These are phyloP conservation scores for Phragmatobia fuliginosa DNA, from an alignment of 2,888 invertebrate species.

Conservation along the genomic window DNA sequence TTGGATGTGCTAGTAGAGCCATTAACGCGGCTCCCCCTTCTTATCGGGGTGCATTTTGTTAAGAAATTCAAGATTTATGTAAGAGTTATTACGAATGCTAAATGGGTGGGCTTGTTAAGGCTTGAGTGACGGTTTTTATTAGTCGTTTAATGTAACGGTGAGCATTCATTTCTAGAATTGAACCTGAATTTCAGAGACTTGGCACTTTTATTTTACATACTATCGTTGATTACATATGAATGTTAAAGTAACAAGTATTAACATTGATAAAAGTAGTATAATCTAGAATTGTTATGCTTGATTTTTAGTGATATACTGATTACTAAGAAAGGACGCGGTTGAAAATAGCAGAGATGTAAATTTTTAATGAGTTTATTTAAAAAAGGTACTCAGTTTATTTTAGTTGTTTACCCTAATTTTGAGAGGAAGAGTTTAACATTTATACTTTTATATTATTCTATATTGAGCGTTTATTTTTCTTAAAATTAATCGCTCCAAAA, in stretches of 20 bases:
- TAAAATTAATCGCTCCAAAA: too few relatives aligned
- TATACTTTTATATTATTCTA: too few relatives aligned
- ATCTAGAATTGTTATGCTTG: too few relatives aligned
- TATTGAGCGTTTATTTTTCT: too few relatives aligned
- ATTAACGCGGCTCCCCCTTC: constrained; percentile 30
- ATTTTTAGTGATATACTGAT: neutral
- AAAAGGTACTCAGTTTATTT: neutral
- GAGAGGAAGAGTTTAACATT: neutral
- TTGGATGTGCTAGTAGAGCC: constrained; percentile 35
- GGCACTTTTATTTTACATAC: neutral
- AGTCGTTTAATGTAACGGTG: neutral
- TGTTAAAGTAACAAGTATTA: too few relatives aligned
- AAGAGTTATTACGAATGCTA: constrained; percentile 14
- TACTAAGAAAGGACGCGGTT: neutral
- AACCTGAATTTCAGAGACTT: neutral
- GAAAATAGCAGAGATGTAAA: neutral
- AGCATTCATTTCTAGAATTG: neutral
- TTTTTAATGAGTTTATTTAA: neutral
- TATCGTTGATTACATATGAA: neutral
- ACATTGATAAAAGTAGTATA: too few relatives aligned
- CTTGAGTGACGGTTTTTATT: constrained; percentile 8
- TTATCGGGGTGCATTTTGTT: constrained; percentile 20
- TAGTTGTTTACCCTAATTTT: neutral
- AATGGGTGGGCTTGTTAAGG: constrained; percentile 21
- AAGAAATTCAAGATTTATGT: constrained; percentile 20